A percentile compares a stretch with the other conserved stretches of the same genome.
phyloP scores from a whole-genome alignment of 2,888 invertebrate species.

The Epiblema foenella region DNA sequence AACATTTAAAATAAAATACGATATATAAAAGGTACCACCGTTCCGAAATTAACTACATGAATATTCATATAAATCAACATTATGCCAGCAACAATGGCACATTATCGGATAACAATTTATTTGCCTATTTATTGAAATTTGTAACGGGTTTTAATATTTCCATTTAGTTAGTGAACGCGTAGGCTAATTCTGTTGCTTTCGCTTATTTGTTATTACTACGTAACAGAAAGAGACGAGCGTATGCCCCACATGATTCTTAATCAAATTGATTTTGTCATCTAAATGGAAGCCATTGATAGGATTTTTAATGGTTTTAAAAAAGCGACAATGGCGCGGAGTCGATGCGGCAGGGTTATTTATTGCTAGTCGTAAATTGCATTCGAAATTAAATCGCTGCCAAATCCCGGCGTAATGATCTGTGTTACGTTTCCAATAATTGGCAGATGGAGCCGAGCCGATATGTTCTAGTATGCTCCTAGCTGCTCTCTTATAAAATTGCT shows the following conservation, averaged over 20 bases:
- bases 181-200: slow-evolving; percentile 63
- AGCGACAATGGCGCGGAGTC: slow-evolving; percentile 77
- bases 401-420: slow-evolving; percentile 70
- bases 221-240: slow-evolving; percentile 63
- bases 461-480: background rate
- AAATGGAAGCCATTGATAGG: slow-evolving; percentile 78
- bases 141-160: slow-evolving; percentile 74
- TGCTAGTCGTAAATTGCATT: slow-evolving; percentile 77
- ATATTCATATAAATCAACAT: slow-evolving; percentile 85
- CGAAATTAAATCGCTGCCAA: slow-evolving; percentile 79
- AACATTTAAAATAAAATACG: slow-evolving; percentile 43
- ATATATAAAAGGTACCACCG: slow-evolving; percentile 45
- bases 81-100: slow-evolving; percentile 72
- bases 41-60: slow-evolving; percentile 71
- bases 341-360: slow-evolving; percentile 77
- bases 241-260: slow-evolving; percentile 58
- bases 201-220: slow-evolving; percentile 50
- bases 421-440: slow-evolving; percentile 72
- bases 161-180: slow-evolving; percentile 58
- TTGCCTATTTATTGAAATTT: slow-evolving; percentile 83
- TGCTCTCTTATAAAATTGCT: background rate
- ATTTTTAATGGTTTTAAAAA: slow-evolving; percentile 83
- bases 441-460: slow-evolving; percentile 70
- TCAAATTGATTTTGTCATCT: slow-evolving; percentile 74
- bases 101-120: slow-evolving; percentile 82